Evolutionary conservation across 2,113 vertebrate species (phyloP).

Genomic region (Mustela nigripes): DNA sequence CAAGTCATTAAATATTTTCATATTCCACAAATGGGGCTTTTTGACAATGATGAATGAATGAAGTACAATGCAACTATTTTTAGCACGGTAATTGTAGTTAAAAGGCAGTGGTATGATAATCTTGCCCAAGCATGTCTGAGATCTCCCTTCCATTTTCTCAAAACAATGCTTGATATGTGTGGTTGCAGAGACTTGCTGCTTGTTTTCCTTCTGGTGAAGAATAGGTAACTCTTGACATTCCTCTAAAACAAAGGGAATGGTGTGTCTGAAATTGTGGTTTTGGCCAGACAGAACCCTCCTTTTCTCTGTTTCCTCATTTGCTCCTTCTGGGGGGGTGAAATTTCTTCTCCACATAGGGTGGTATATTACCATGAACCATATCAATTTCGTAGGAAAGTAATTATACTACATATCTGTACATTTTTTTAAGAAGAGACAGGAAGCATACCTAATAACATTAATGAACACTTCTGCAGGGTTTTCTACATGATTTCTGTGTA

Average conservation of each 20-base stretch:
- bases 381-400: neutral
- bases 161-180: constrained; percentile 76
- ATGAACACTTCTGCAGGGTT: neutral
- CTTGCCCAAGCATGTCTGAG: constrained; percentile 68
- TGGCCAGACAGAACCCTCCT: neutral
- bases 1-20: constrained; percentile 74
- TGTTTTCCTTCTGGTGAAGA: constrained; percentile 67
- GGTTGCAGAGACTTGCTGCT: constrained; percentile 67
- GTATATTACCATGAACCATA: neutral
- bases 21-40: constrained; percentile 63
- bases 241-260: constrained; percentile 37
- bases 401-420: neutral
- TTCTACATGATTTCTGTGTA: neutral
- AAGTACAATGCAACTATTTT: constrained; percentile 75
- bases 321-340: neutral
- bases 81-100: constrained; percentile 74
- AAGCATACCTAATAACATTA: neutral
- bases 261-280: constrained; percentile 65
- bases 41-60: constrained; percentile 66
- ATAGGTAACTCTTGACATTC: constrained; percentile 68
- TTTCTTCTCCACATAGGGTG: constrained; percentile 2
- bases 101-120: constrained; percentile 71
- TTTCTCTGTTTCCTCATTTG: constrained; percentile 37
- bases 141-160: constrained; percentile 67
- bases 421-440: neutral